phyloP scores from a whole-genome alignment of 2,888 invertebrate genomes.

The Epinotia ramella region DNA sequence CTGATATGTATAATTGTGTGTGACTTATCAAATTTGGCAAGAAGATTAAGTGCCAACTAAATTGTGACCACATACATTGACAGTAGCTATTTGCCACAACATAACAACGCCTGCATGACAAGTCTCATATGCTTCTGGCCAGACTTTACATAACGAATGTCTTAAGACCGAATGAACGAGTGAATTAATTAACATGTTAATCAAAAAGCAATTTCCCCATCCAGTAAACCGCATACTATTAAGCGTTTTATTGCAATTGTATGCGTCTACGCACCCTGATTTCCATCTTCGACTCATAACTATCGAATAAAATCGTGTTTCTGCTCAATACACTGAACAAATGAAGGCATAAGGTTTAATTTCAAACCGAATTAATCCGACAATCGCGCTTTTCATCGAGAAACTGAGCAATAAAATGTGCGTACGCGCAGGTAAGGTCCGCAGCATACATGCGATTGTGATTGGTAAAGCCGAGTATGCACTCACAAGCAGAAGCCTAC shows the following conservation, averaged over 20 bases:
- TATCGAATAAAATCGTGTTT: background rate
- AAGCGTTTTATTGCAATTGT: slow-evolving; percentile 8
- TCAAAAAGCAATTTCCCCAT: background rate
- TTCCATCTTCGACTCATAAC: slow-evolving; percentile 1
- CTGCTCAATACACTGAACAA: slow-evolving; percentile 20
- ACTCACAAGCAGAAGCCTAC: background rate
- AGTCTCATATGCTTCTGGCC: too few relatives aligned
- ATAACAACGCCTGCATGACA: too few relatives aligned
- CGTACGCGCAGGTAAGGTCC: slow-evolving; percentile 49
- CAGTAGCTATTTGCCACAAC: background rate
- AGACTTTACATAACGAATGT: background rate
- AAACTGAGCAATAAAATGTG: slow-evolving; percentile 53
- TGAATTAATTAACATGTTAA: slow-evolving; percentile 16
- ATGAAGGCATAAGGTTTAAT: slow-evolving; percentile 41
- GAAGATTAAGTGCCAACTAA: too few relatives aligned
- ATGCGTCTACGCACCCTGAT: slow-evolving; percentile 17
- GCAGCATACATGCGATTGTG: slow-evolving; percentile 32
- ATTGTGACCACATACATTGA: too few relatives aligned
- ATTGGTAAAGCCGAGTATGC: background rate
- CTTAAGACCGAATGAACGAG: background rate
- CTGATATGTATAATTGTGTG: too few relatives aligned
- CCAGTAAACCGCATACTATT: slow-evolving; percentile 11
- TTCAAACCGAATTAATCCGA: slow-evolving; percentile 51
- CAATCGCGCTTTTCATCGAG: slow-evolving; percentile 61
- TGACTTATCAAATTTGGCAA: too few relatives aligned